Base-by-base conservation (phyloP, 2,797 vertebrate species). In the Sebastes oblongus region DNA sequence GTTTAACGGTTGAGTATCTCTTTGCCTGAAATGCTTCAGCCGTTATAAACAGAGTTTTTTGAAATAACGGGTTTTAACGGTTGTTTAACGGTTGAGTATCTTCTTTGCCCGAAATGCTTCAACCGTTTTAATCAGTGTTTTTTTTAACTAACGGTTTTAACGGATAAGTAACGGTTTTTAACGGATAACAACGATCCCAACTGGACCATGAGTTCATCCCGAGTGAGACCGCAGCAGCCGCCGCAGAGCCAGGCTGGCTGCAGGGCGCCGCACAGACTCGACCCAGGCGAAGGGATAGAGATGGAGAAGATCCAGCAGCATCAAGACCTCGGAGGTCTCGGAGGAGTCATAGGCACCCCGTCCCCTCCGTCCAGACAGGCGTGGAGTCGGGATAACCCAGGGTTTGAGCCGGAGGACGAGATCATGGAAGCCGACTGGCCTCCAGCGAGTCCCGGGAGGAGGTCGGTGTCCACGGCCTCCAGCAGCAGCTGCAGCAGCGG, bases 341-440 rank as follows among this genome's bases (percentile, higher is more conserved):
- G 90, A 52, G 95, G 87, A 22, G 90, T 91, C 6, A 77, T 88
- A 1, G 93, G 93, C 29, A 92, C 95, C 5, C 96, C 97, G 36
- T 97, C 96, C 32, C 96, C 96, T 1, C 97, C 97, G 24, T 99
- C 97, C 20, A 93, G 98, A 77, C 97, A 99, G 86, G 98, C 98
- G 0, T 99, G 98, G 98, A 99, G 98, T 87, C 96, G 98, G 25
- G 98, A 98, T 24, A 99, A 99, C 92, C 97, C 98, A 0, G 97
- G 97, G 2, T 99, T 99, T 62, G 98, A 99, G 82, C 95, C 97
- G 1, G 98, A 98, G 89, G 98, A 98, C 11, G 97, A 97, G 50
- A 95, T 97, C 83, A 95, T 98, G 94, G 96, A 97, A 86, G 96
- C 96, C 50, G 97, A 97, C 95, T 98, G 98, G 97, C 96, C 96